Evolutionary conservation across 2,888 invertebrate genomes (phyloP).

Genomic region (Chalcosyrphus nemorum): DNA sequence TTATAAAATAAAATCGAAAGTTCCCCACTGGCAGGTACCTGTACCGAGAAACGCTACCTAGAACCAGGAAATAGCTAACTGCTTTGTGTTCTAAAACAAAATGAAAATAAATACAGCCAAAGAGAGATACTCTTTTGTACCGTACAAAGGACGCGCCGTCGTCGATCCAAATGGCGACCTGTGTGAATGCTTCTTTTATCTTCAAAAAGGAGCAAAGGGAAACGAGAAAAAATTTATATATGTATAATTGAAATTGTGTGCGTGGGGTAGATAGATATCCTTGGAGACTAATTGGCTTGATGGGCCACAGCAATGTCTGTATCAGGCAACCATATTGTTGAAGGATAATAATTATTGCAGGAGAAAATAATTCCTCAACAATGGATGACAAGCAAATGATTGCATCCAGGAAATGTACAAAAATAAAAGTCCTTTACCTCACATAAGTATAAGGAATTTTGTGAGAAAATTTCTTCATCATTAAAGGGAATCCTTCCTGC

Average conservation of each 20-base stretch:
- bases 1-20: constrained; percentile 68
- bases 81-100: not conserved
- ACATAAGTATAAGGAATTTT: constrained; percentile 30
- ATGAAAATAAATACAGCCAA: not conserved
- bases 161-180: constrained; percentile 26
- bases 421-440: constrained; percentile 18
- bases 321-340: constrained; percentile 20
- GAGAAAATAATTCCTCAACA: no score
- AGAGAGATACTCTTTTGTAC: not conserved
- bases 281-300: constrained; percentile 51
- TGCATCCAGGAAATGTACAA: constrained; percentile 2
- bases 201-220: not conserved
- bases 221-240: constrained; percentile 30
- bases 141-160: not conserved
- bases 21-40: not conserved
- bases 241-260: constrained; percentile 41
- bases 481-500: constrained; percentile 65
- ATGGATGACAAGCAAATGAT: constrained; percentile 31
- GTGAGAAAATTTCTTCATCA: constrained; percentile 38
- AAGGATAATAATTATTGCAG: constrained; percentile 1
- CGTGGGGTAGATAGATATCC: constrained; percentile 40
- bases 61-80: constrained; percentile 27
- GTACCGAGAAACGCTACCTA: not conserved
- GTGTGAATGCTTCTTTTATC: constrained; percentile 28
- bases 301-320: constrained; percentile 13